Conservation (phyloP, 2,797 vertebrate genomes). For the Sebastes hubbsi region DNA sequence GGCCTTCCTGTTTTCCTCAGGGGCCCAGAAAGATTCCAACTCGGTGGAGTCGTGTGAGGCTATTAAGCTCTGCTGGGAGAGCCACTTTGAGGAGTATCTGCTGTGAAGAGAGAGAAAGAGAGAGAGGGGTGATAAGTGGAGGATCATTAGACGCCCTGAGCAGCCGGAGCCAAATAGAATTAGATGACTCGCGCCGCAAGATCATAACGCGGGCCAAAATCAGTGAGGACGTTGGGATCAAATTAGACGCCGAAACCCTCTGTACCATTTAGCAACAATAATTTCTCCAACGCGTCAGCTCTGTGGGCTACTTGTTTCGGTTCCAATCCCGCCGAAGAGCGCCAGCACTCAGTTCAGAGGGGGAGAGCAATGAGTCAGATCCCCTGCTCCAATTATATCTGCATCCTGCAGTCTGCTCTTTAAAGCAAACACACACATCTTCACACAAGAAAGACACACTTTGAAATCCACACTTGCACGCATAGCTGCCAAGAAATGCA, state of each 20-base stretch:
- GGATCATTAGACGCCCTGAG: conserved; percentile 65
- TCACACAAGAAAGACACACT: conserved; percentile 53
- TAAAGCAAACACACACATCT: conserved; percentile 61
- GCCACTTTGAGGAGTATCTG: conserved; percentile 56
- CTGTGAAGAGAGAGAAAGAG: not conserved
- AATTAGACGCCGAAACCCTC: conserved; percentile 69
- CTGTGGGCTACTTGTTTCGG: conserved; percentile 65
- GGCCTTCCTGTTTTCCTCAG: conserved; percentile 71
- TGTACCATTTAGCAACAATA: conserved; percentile 71
- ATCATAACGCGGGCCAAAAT: conserved; percentile 61
- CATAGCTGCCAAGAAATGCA: conserved; percentile 63
- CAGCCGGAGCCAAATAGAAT: conserved; percentile 63
- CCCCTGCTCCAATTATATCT: conserved; percentile 80
- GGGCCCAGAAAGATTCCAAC: conserved; percentile 51
- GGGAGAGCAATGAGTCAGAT: conserved; percentile 76
- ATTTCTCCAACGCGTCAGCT: conserved; percentile 64
- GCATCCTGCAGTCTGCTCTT: conserved; percentile 76
- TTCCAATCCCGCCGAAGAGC: conserved; percentile 56
- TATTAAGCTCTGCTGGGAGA: conserved; percentile 43
- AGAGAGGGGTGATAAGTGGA: conserved; percentile 66
- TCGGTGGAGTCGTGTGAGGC: conserved; percentile 24
- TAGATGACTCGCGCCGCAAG: conserved; percentile 65
- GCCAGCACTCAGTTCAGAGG: conserved; percentile 59
- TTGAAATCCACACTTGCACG: conserved; percentile 64
- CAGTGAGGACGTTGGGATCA: conserved; percentile 57